Conservation (phyloP, 30 jellyfish, hydroid and myxozoan species). For the Chrysaora quinquecirrha region DNA sequence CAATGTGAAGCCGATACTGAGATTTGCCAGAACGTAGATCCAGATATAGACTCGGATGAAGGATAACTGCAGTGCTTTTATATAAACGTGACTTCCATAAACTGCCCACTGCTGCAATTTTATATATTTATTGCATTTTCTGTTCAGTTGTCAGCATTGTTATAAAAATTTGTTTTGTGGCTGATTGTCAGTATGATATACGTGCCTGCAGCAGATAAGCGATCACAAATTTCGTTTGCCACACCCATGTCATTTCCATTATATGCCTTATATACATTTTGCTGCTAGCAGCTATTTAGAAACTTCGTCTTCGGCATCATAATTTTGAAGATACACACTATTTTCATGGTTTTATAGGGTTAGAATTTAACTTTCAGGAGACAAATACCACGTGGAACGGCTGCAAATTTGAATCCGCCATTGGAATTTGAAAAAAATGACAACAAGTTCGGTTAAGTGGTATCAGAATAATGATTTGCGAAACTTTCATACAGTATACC, state of each 20-base stretch:
- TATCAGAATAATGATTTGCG: neutral
- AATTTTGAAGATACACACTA: neutral
- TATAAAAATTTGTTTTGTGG: neutral
- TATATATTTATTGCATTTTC: neutral
- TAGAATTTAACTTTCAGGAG: conserved; percentile 3
- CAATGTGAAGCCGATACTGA: neutral
- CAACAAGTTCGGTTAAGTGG: conserved; percentile 3
- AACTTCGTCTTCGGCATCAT: neutral
- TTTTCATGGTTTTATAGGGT: neutral
- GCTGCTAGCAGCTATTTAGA: conserved; percentile 6
- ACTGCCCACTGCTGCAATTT: neutral
- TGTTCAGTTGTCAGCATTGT: neutral
- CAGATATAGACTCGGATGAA: neutral
- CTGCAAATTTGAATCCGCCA: conserved; percentile 12
- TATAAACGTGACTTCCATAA: neutral
- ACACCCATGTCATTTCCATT: neutral
- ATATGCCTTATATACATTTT: neutral
- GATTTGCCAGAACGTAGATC: neutral
- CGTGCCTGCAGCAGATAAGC: neutral
- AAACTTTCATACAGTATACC: neutral
- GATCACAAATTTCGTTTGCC: neutral
- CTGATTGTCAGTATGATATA: neutral
- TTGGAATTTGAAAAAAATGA: conserved; percentile 9
- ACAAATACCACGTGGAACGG: conserved; percentile 7
- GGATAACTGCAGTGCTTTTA: neutral